Evolutionary conservation across 2,888 invertebrate genomes (phyloP).

Genomic region (Allolobophora icterica): DNA sequence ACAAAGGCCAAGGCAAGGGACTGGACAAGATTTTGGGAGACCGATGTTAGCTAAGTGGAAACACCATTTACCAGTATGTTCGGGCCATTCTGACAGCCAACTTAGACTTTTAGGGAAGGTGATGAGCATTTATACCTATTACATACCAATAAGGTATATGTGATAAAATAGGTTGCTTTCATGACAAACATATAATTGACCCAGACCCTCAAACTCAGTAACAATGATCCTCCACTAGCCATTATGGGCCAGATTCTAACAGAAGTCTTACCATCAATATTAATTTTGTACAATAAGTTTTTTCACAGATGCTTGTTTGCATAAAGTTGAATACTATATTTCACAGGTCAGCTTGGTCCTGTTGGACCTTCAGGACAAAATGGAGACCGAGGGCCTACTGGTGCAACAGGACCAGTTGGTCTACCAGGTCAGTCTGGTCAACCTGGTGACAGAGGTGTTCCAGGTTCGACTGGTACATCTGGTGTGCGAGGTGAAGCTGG

Average conservation of each 20-base stretch:
- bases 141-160: background rate
- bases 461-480: slow-evolving; percentile 39
- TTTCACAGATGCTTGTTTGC: background rate
- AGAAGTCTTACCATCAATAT: background rate
- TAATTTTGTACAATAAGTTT: background rate
- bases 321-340: background rate
- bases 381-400: slow-evolving; percentile 34
- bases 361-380: slow-evolving; percentile 35
- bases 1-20: background rate
- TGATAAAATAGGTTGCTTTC: background rate
- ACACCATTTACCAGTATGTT: background rate
- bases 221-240: background rate
- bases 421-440: slow-evolving; percentile 33
- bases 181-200: background rate
- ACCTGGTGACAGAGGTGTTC: slow-evolving; percentile 40
- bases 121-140: background rate
- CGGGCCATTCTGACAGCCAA: too few species aligned
- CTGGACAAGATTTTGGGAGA: background rate
- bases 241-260: slow-evolving; percentile 17
- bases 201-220: background rate
- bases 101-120: background rate
- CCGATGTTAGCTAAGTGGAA: background rate
- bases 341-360: slow-evolving; percentile 23
- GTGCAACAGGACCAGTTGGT: slow-evolving; percentile 34
- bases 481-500: slow-evolving; percentile 40